phyloP scores from a whole-genome alignment of 1,140 invertebrate genomes.

The Monomorium pharaonis region DNA sequence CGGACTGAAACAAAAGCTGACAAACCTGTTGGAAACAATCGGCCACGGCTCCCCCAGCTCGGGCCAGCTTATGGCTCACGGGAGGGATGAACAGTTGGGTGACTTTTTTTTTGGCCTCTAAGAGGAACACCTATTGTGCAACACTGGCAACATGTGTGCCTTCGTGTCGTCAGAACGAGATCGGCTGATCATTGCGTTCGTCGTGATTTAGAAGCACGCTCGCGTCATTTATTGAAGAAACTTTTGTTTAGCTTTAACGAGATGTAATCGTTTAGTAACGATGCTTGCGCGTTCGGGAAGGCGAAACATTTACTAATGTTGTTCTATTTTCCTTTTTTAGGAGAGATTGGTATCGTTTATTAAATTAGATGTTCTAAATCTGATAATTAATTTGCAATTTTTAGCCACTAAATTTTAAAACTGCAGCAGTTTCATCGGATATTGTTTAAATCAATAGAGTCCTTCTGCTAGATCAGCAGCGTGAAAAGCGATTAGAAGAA shows the following conservation, averaged over 20 bases:
- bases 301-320: background rate
- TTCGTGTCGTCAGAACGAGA: conserved; percentile 68
- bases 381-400: background rate
- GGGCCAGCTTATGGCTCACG: conserved; percentile 76
- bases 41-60: conserved; percentile 76
- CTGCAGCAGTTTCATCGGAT: background rate
- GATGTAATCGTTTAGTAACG: background rate
- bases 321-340: background rate
- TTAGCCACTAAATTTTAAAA: background rate
- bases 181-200: conserved; percentile 66
- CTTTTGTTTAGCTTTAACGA: conserved; percentile 9
- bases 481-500: conserved; percentile 4
- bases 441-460: conserved; percentile 3
- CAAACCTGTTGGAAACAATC: conserved; percentile 85
- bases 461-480: conserved; percentile 3
- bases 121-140: conserved; percentile 77
- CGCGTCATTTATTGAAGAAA: conserved; percentile 9
- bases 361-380: background rate
- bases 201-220: conserved; percentile 30
- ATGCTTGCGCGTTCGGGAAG: background rate
- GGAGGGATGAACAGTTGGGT: conserved; percentile 83
- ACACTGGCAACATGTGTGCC: conserved; percentile 81
- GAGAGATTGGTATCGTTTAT: background rate
- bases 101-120: conserved; percentile 79
- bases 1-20: conserved; percentile 82